These are phyloP conservation scores for Sclerurus mexicanus DNA, from an alignment of 2,113 vertebrate genomes.

Conservation along the genomic window DNA sequence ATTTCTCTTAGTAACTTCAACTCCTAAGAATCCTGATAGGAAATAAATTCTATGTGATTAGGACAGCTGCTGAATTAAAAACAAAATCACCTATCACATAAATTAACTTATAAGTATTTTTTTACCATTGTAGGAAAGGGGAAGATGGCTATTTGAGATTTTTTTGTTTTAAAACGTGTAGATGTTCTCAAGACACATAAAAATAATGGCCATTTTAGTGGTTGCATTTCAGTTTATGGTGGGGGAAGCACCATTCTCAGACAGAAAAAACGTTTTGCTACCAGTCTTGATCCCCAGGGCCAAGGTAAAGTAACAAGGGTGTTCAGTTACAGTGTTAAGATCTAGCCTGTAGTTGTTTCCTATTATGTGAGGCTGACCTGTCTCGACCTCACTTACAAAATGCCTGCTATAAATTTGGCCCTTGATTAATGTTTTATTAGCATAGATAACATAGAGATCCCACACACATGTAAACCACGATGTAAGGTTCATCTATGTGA, in stretches of 20 bases:
- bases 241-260: constrained; percentile 16
- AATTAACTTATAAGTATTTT: not conserved
- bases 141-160: not conserved
- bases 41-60: not conserved
- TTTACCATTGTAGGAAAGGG: not conserved
- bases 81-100: not conserved
- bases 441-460: constrained; percentile 78
- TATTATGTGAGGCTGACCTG: constrained; percentile 86
- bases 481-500: constrained; percentile 68
- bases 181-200: not conserved
- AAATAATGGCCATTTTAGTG: not conserved
- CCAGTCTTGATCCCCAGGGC: constrained; percentile 76
- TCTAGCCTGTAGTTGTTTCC: constrained; percentile 86
- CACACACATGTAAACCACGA: constrained; percentile 71
- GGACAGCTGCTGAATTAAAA: not conserved
- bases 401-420: constrained; percentile 74
- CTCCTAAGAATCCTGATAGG: not conserved
- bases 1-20: not conserved
- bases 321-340: constrained; percentile 83
- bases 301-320: constrained; percentile 80
- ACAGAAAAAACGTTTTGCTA: constrained; percentile 66
- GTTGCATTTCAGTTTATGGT: constrained; percentile 7
- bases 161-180: not conserved
- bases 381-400: constrained; percentile 78
- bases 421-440: constrained; percentile 85